A percentile compares a stretch with the other conserved stretches of the same genome.
Conservation (phyloP, 2,113 vertebrate genomes). For the Nothoprocta pentlandii region DNA sequence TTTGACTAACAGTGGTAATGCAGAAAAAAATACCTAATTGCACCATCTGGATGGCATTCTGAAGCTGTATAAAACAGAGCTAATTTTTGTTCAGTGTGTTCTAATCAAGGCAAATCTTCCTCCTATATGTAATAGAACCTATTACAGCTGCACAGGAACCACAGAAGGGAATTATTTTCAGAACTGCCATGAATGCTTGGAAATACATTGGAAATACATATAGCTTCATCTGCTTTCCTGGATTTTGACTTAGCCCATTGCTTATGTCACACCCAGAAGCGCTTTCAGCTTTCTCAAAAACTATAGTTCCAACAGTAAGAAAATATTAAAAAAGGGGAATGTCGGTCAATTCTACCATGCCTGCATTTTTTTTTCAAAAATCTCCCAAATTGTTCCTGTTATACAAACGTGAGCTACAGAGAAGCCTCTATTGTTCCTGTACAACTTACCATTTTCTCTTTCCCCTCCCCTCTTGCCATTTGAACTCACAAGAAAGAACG, state of each 20-base stretch:
- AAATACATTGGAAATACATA: not conserved
- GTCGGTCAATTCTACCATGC: not conserved
- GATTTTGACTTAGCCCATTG: not conserved
- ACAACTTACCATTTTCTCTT: not conserved
- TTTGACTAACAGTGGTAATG: not conserved
- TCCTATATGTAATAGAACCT: not conserved
- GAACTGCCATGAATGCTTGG: not conserved
- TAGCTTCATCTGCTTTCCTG: not conserved
- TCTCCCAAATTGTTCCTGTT: not conserved
- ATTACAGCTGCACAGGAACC: not conserved
- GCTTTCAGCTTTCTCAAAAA: not conserved
- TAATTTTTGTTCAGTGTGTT: not conserved
- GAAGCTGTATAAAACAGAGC: rapidly evolving
- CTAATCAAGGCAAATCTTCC: not conserved
- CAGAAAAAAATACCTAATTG: not conserved
- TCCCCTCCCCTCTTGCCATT: not conserved
- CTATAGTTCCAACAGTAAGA: not conserved
- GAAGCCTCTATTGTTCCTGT: not conserved
- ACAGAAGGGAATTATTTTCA: not conserved
- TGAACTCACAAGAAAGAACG: not conserved
- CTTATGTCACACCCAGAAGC: not conserved
- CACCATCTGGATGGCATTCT: not conserved
- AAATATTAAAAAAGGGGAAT: not conserved
- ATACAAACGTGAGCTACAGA: not conserved
- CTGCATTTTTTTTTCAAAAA: not conserved